Evolutionary conservation across 2,113 vertebrate species (phyloP).

Genomic region (Chionomys nivalis): DNA sequence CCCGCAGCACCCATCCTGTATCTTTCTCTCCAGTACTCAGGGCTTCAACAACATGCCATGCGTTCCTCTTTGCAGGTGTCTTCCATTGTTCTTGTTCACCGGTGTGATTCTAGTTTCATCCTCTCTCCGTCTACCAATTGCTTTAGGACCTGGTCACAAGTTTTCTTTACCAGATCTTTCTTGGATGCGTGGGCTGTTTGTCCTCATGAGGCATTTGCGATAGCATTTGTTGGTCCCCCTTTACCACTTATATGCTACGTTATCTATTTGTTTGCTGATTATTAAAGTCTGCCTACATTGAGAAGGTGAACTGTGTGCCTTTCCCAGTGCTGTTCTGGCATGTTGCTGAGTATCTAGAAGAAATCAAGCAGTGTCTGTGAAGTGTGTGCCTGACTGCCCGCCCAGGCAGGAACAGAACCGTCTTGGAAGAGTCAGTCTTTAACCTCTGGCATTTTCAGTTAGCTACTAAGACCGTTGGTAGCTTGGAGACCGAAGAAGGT

Average conservation of each 20-base stretch:
- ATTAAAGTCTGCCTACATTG: neutral
- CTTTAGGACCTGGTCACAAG: neutral
- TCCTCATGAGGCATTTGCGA: neutral
- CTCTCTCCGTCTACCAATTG: neutral
- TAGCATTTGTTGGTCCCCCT: neutral
- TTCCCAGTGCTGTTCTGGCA: neutral
- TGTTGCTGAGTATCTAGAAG: neutral
- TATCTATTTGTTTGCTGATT: neutral
- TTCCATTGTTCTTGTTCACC: neutral
- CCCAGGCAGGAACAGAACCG: neutral
- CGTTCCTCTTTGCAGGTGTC: neutral
- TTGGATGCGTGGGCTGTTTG: neutral
- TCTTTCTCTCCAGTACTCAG: neutral
- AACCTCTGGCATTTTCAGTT: neutral
- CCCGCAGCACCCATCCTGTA: too few species aligned
- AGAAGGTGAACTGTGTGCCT: neutral
- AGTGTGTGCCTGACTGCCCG: neutral
- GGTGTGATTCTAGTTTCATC: too few species aligned
- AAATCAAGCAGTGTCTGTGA: neutral
- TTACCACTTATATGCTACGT: neutral
- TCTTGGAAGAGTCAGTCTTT: neutral
- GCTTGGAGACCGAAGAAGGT: conserved; percentile 14
- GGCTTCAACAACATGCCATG: neutral
- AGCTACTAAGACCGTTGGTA: neutral
- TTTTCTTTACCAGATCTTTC: conserved; percentile 30